A percentile compares a stretch with the other conserved stretches of the same genome.
phyloP scores from a whole-genome alignment of 37 sponge, comb jelly and placozoan genomes.

The Hormiphora californensis region DNA sequence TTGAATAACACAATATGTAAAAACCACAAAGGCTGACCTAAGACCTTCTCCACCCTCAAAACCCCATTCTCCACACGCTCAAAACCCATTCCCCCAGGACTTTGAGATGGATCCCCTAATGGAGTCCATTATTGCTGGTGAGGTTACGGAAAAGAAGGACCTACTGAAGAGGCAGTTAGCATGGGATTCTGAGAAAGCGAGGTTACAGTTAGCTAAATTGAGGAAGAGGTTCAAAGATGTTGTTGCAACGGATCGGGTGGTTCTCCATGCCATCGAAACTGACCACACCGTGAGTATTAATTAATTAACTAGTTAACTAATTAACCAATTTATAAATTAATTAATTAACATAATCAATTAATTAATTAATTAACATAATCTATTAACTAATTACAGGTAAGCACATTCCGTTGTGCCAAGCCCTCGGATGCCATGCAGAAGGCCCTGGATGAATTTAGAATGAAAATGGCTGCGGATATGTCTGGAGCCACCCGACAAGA shows the following conservation, averaged over 20 bases:
- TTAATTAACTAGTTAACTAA: background rate
- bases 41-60: no score
- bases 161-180: constrained; percentile 70
- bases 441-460: constrained; percentile 32
- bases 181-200: constrained; percentile 86
- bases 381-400: no score
- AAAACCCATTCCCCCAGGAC: constrained; percentile 63
- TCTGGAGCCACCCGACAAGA: constrained; percentile 15
- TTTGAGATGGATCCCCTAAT: constrained; percentile 87
- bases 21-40: no score
- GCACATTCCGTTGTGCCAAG: constrained; percentile 45
- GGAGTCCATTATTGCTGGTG: constrained; percentile 52
- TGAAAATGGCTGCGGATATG: background rate
- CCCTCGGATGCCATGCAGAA: constrained; percentile 49
- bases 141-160: constrained; percentile 57
- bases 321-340: no score
- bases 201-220: background rate
- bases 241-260: constrained; percentile 72
- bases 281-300: constrained; percentile 49
- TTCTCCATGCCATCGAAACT: constrained; percentile 62
- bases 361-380: background rate
- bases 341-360: background rate
- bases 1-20: no score
- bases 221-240: constrained; percentile 70
- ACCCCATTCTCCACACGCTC: no score